These are phyloP conservation scores for Halcyon malimbica DNA, from an alignment of 2,113 vertebrate species.

Conservation along the genomic window DNA sequence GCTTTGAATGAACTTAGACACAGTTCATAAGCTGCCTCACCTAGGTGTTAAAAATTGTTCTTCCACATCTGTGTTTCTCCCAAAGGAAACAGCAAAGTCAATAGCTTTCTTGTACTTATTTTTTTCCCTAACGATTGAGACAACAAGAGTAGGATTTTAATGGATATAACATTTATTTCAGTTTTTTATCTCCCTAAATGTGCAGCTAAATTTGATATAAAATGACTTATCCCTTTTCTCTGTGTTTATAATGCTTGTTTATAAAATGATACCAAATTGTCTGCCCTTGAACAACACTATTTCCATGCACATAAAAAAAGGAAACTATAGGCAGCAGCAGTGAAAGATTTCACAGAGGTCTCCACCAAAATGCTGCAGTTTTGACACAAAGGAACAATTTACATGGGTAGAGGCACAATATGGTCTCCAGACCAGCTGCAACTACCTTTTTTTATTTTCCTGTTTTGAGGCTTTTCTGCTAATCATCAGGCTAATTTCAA, in stretches of 20 bases:
- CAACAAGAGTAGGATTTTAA: conserved; percentile 31
- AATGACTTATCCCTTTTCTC: background rate
- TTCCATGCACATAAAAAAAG: background rate
- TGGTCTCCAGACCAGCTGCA: background rate
- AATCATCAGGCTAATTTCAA: background rate
- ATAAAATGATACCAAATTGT: conserved; percentile 5
- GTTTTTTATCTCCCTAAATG: conserved; percentile 15
- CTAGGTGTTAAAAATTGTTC: conserved; percentile 56
- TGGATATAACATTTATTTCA: background rate
- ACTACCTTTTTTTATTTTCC: background rate
- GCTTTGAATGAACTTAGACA: conserved; percentile 14
- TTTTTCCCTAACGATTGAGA: background rate
- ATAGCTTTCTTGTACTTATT: conserved; percentile 30
- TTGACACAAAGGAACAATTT: conserved; percentile 25
- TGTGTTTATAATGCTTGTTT: conserved; percentile 32
- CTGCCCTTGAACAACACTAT: conserved; percentile 28
- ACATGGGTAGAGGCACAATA: background rate
- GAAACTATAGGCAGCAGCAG: background rate
- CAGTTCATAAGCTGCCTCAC: conserved; percentile 45
- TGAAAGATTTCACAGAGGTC: conserved; percentile 19
- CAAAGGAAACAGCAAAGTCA: conserved; percentile 52
- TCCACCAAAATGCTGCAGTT: conserved; percentile 25
- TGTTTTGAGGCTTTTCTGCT: background rate
- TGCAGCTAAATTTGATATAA: conserved; percentile 40
- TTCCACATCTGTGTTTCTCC: conserved; percentile 48